phyloP scores from a whole-genome alignment of 1,140 invertebrate genomes.

The Leucophenga varia region DNA sequence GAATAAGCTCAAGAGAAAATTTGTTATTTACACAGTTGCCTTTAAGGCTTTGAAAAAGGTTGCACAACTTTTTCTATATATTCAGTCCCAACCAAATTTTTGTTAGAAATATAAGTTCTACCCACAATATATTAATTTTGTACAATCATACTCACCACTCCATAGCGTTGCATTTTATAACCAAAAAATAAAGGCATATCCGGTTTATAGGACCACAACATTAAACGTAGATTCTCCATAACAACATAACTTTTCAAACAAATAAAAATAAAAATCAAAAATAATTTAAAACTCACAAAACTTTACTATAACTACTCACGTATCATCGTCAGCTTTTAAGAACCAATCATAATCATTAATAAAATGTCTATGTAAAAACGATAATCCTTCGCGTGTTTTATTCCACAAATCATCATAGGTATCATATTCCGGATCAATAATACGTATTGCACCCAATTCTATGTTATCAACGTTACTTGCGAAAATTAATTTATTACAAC shows the following conservation, averaged over 20 bases:
- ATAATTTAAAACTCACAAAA: too few relatives aligned
- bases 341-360: conserved; percentile 85
- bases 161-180: conserved; percentile 64
- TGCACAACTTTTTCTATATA: too few relatives aligned
- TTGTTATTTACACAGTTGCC: too few relatives aligned
- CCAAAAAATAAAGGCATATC: conserved; percentile 82
- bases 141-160: conserved; percentile 38
- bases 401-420: conserved; percentile 89
- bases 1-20: too few relatives aligned
- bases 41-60: too few relatives aligned
- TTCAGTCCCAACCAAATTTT: too few relatives aligned
- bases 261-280: conserved; percentile 61
- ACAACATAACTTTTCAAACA: conserved; percentile 65
- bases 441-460: conserved; percentile 61
- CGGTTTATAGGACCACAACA: conserved; percentile 73
- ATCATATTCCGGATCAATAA: conserved; percentile 67
- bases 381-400: conserved; percentile 91
- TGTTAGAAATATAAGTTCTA: too few relatives aligned
- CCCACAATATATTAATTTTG: too few relatives aligned
- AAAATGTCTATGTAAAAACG: conserved; percentile 80
- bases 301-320: conserved; percentile 63
- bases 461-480: conserved; percentile 74
- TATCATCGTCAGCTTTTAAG: conserved; percentile 92
- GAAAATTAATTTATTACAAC: conserved; percentile 86
- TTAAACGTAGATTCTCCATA: conserved; percentile 88